phyloP scores from a whole-genome alignment of 2,888 invertebrate species.

The Micoletzkya japonica region DNA sequence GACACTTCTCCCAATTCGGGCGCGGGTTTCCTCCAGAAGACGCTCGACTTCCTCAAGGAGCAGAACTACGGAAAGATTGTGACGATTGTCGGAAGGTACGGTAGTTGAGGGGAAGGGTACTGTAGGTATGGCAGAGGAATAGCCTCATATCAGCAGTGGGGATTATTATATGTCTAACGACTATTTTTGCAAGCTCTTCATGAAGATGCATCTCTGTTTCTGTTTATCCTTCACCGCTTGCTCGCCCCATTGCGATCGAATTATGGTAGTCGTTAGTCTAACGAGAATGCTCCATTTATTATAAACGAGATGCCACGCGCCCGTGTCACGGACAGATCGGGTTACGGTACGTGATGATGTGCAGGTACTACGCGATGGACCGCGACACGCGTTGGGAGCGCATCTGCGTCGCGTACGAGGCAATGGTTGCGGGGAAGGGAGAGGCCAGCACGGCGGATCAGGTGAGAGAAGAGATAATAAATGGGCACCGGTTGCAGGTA shows the following conservation, averaged over 20 bases:
- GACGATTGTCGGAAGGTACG: slow-evolving; percentile 63
- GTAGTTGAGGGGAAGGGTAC: neutral
- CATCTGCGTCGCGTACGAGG: slow-evolving; percentile 66
- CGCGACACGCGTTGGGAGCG: slow-evolving; percentile 64
- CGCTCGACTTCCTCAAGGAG: slow-evolving; percentile 56
- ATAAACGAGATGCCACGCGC: no score
- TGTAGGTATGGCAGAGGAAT: neutral
- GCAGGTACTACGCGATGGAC: slow-evolving; percentile 68
- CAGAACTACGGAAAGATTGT: slow-evolving; percentile 63
- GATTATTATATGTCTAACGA: no score
- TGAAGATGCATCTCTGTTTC: no score
- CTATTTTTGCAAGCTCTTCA: no score
- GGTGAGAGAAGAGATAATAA: slow-evolving; percentile 26
- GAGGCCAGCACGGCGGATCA: slow-evolving; percentile 58
- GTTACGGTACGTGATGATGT: neutral
- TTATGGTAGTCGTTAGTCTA: no score
- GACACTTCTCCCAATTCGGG: slow-evolving; percentile 66
- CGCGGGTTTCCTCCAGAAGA: slow-evolving; percentile 60
- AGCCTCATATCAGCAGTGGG: neutral
- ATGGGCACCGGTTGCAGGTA: neutral
- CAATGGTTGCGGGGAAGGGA: slow-evolving; percentile 65
- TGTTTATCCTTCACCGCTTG: no score
- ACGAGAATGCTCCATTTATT: no score
- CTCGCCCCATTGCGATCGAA: no score
- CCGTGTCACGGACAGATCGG: neutral